Percentiles rank a stretch among this genome's conserved stretches.
These are phyloP conservation scores for Rhopalosiphum padi DNA, from an alignment of 1,140 invertebrate species.

Conservation along the genomic window DNA sequence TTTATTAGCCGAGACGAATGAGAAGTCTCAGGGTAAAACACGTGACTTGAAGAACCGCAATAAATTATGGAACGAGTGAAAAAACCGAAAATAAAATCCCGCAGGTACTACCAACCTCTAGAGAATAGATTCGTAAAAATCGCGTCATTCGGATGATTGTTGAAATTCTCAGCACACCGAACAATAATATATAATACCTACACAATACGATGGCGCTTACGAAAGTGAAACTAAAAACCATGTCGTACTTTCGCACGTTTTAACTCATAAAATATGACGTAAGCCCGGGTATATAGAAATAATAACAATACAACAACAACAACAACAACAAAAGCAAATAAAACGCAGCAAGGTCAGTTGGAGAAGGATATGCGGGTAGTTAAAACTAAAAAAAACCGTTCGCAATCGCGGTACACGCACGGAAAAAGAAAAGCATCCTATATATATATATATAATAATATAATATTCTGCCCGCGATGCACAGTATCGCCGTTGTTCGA, in stretches of 20 bases:
- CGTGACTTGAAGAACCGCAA: neutral
- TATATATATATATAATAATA: neutral
- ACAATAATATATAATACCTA: neutral
- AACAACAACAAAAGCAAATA: neutral
- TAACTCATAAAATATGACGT: neutral
- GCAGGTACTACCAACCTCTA: neutral
- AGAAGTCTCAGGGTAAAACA: neutral
- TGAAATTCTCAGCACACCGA: neutral
- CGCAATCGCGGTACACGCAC: neutral
- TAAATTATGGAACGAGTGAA: neutral
- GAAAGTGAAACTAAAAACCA: neutral
- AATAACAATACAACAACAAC: neutral
- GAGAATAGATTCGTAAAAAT: neutral
- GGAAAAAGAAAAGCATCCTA: neutral
- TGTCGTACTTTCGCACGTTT: neutral
- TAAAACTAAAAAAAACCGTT: neutral
- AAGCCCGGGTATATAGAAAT: neutral
- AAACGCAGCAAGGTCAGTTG: neutral
- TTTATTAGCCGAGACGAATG: neutral
- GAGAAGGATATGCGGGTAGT: neutral
- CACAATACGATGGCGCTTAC: too few relatives aligned
- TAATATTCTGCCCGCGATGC: too few relatives aligned
- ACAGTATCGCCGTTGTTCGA: too few relatives aligned
- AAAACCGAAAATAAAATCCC: neutral
- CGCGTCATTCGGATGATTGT: neutral